Conservation (phyloP, 2,113 vertebrate species). For the Silurus glanis region DNA sequence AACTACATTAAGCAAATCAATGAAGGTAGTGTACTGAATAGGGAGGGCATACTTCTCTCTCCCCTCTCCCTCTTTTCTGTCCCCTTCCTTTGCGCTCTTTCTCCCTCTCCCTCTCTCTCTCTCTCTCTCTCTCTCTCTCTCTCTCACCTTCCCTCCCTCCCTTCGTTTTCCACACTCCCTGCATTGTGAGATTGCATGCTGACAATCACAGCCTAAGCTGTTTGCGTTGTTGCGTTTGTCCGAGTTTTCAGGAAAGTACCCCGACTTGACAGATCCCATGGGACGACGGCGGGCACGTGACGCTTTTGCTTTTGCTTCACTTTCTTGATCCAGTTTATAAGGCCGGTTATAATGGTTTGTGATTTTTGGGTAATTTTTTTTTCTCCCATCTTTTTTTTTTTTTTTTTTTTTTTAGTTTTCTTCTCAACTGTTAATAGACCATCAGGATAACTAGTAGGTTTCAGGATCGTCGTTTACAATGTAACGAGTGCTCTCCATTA, state of each 20-base stretch:
- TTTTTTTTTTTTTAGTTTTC: conserved; percentile 3
- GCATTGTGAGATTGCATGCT: conserved; percentile 57
- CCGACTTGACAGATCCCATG: neutral
- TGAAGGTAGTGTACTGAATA: conserved; percentile 76
- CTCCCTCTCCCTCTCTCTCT: conserved; percentile 23
- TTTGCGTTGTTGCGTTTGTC: conserved; percentile 48
- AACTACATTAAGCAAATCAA: conserved; percentile 83
- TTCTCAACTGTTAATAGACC: conserved; percentile 4
- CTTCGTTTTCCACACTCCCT: conserved; percentile 37
- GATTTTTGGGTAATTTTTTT: too few relatives aligned
- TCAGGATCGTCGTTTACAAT: conserved; percentile 14
- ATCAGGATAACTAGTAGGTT: conserved; percentile 22
- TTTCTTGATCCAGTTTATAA: conserved; percentile 4
- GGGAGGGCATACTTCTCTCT: conserved; percentile 71
- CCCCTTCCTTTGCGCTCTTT: conserved; percentile 26
- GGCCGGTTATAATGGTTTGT: neutral
- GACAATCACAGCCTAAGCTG: conserved; percentile 68
- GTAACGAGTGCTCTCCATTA: conserved; percentile 67
- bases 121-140: conserved; percentile 45
- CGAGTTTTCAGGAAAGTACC: conserved; percentile 34
- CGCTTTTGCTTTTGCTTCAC: neutral
- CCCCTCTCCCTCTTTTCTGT: conserved; percentile 45
- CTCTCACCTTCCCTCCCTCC: neutral
- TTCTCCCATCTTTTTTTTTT: neutral
- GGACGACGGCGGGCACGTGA: neutral